Percentiles rank a stretch among this genome's conserved stretches.
Evolutionary conservation across 2,113 vertebrate genomes (phyloP).

Genomic region (Sporophila hypoxantha): DNA sequence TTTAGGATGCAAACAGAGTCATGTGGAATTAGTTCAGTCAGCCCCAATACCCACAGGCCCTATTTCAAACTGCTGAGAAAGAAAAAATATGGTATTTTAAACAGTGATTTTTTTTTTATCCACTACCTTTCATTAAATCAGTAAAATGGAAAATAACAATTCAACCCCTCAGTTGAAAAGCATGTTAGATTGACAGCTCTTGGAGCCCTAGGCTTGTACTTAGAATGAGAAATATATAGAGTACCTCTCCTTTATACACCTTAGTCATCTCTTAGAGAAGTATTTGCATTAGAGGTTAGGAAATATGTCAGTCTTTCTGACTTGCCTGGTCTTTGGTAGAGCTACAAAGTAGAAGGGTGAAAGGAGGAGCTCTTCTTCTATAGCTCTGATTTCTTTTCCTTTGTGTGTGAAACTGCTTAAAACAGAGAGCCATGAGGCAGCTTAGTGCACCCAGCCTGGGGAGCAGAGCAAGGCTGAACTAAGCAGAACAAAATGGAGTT

Average conservation of each 20-base stretch:
- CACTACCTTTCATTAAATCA: background rate
- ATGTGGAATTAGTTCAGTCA: background rate
- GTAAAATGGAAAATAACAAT: conserved; percentile 16
- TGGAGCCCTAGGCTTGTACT: background rate
- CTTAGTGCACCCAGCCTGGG: background rate
- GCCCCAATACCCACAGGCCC: background rate
- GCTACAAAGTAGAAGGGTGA: background rate
- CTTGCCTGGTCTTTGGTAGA: background rate
- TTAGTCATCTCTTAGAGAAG: background rate
- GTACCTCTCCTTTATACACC: background rate
- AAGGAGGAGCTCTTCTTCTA: background rate
- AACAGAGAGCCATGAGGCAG: background rate
- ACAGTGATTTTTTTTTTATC: background rate
- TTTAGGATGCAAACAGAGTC: background rate
- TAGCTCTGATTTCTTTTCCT: background rate
- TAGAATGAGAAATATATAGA: background rate
- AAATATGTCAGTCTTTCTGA: background rate
- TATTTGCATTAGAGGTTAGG: background rate
- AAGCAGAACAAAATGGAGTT: background rate
- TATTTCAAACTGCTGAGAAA: conserved; percentile 1
- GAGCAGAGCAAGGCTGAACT: background rate
- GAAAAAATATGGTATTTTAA: background rate
- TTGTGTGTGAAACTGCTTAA: background rate
- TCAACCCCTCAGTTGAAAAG: conserved; percentile 11
- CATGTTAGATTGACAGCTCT: background rate